Conservation (phyloP, 2,797 vertebrate species). For the Tapera naevia region DNA sequence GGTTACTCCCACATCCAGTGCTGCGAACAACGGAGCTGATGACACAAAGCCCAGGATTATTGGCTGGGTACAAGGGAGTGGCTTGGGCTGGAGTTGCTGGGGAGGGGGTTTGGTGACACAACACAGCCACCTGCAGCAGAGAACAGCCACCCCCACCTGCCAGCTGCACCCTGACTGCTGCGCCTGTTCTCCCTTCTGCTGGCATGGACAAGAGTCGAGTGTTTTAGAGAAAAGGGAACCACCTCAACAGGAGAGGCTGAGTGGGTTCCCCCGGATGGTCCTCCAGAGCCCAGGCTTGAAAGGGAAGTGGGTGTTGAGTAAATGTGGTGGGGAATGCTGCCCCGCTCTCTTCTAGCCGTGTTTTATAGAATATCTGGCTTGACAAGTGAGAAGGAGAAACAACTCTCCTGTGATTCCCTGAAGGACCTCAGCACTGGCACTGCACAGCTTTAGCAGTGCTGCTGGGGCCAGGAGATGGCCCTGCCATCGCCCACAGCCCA, state of each 20-base stretch:
- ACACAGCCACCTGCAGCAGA: no score
- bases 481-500: background rate
- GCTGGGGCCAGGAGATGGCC: background rate
- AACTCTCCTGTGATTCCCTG: background rate
- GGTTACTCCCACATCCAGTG: no score
- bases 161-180: no score
- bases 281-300: background rate
- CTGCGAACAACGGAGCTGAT: no score
- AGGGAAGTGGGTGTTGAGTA: background rate
- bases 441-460: background rate
- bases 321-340: background rate
- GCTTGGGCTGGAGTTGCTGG: no score
- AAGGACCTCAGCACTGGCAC: background rate
- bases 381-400: background rate
- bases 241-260: background rate
- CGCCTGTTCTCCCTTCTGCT: background rate
- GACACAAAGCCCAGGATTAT: no score
- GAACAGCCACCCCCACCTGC: no score
- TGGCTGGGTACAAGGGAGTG: no score
- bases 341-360: background rate
- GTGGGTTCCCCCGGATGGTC: fast-evolving
- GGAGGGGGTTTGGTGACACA: no score
- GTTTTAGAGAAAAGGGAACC: background rate
- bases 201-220: fast-evolving
- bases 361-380: background rate